phyloP scores from a whole-genome alignment of 2,888 invertebrate species.

The Mythimna pallens region DNA sequence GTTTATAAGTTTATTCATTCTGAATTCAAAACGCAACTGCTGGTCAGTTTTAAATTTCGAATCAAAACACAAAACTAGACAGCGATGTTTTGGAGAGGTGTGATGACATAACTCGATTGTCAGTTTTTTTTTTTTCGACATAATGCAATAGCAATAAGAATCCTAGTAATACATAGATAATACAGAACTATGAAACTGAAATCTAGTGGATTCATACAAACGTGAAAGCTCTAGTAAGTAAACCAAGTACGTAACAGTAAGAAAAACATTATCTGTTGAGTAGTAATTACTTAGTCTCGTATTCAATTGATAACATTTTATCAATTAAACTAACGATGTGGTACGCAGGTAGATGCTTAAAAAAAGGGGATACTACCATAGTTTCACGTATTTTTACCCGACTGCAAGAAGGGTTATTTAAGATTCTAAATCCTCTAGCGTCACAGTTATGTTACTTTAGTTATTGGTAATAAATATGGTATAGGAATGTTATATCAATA shows the following conservation, averaged over 20 bases:
- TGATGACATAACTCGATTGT: conserved; percentile 21
- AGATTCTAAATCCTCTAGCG: background rate
- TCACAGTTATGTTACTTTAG: too few relatives aligned
- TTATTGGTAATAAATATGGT: background rate
- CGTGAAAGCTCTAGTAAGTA: background rate
- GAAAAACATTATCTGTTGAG: background rate
- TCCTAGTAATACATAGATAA: too few relatives aligned
- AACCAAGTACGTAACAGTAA: background rate
- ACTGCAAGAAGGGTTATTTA: too few relatives aligned
- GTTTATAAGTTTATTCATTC: conserved; percentile 16
- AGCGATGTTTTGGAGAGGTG: background rate
- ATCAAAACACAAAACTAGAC: conserved; percentile 1
- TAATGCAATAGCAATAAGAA: background rate
- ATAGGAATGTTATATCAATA: too few relatives aligned
- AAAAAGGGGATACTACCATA: too few relatives aligned
- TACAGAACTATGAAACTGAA: too few relatives aligned
- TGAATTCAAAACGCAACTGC: conserved; percentile 11
- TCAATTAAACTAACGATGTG: background rate
- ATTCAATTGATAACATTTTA: background rate
- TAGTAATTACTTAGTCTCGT: background rate
- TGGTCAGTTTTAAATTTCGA: background rate
- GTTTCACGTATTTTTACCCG: too few relatives aligned
- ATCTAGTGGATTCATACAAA: too few relatives aligned
- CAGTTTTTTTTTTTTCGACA: background rate
- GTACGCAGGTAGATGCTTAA: too few relatives aligned